These are phyloP conservation scores for Bombyx huttoni DNA, from an alignment of 2,888 invertebrate species.

Conservation along the genomic window DNA sequence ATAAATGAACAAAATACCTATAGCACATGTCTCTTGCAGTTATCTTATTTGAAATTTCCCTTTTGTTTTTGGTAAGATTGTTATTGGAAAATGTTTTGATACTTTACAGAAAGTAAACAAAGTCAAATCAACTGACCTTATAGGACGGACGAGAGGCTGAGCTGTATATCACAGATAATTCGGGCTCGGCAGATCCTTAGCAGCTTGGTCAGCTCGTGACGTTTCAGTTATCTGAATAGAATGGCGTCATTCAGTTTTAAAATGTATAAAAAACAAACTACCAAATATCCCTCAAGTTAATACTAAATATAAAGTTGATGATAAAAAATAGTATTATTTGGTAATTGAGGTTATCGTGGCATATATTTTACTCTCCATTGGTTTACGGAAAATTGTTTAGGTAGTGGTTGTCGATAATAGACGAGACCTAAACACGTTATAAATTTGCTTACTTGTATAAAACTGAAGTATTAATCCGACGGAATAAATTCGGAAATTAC, in stretches of 20 bases:
- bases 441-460: neutral
- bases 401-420: no score
- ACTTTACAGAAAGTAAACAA: no score
- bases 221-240: constrained; percentile 48
- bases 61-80: no score
- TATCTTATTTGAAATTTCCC: no score
- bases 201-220: constrained; percentile 65
- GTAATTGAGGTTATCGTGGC: neutral
- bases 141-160: constrained; percentile 74
- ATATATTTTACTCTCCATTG: neutral
- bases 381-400: no score
- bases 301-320: no score
- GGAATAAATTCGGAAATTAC: no score
- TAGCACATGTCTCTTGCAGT: constrained; percentile 7
- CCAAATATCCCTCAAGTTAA: no score
- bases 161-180: constrained; percentile 74
- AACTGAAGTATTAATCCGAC: neutral
- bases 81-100: no score
- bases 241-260: constrained; percentile 1
- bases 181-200: constrained; percentile 71
- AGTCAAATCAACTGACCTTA: constrained; percentile 38
- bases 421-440: no score
- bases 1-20: constrained; percentile 19
- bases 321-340: neutral
- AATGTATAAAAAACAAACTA: no score